These are phyloP conservation scores for Polyommatus icarus DNA, from an alignment of 2,888 invertebrate genomes.

Conservation along the genomic window DNA sequence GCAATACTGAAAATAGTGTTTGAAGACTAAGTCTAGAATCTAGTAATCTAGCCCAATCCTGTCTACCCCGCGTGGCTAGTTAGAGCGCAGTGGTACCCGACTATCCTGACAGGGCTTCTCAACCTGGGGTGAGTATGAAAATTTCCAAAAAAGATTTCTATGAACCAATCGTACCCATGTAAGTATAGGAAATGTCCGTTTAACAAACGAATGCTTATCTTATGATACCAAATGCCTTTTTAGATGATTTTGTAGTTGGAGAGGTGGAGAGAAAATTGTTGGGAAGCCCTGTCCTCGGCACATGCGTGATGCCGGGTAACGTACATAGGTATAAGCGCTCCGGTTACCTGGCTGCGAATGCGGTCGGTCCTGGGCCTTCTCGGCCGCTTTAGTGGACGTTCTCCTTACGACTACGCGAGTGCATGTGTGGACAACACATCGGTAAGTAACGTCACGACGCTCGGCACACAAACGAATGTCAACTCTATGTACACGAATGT, in stretches of 20 bases:
- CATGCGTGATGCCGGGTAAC: slow-evolving; percentile 68
- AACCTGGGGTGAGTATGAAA: background rate
- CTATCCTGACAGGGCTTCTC: slow-evolving; percentile 49
- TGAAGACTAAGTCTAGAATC: slow-evolving; percentile 21
- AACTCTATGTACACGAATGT: slow-evolving; percentile 1
- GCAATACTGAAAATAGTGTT: slow-evolving; percentile 18
- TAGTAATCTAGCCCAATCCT: slow-evolving; percentile 37
- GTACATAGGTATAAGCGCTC: slow-evolving; percentile 70
- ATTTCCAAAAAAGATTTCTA: background rate
- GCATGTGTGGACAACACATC: slow-evolving; percentile 80
- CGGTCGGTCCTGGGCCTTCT: slow-evolving; percentile 80
- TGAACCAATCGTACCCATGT: background rate
- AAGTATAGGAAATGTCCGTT: background rate
- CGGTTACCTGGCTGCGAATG: slow-evolving; percentile 80
- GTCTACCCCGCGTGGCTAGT: slow-evolving; percentile 46
- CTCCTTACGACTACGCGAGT: slow-evolving; percentile 81
- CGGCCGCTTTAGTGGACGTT: slow-evolving; percentile 81
- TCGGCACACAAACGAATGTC: slow-evolving; percentile 57
- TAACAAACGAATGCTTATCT: background rate
- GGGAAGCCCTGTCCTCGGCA: slow-evolving; percentile 50
- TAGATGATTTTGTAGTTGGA: background rate
- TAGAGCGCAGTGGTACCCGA: slow-evolving; percentile 69
- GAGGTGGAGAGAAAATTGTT: background rate
- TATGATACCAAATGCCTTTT: background rate
- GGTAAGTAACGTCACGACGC: slow-evolving; percentile 65